Percentiles rank a stretch among this genome's conserved stretches.
Conservation (phyloP, 2,797 vertebrate genomes). For the Gymnoscopelus braueri region DNA sequence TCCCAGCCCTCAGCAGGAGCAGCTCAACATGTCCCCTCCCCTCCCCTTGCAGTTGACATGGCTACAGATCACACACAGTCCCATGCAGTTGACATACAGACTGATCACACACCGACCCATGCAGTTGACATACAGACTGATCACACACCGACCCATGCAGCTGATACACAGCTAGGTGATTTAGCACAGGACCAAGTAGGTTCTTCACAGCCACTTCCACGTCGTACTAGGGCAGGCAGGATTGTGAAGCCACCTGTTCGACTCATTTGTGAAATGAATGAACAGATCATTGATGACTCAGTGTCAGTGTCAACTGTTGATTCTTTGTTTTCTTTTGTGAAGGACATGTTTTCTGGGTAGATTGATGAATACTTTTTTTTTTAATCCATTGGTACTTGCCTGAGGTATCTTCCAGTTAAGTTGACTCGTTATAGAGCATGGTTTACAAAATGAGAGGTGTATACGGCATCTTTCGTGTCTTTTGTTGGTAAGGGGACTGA, state of each 20-base stretch:
- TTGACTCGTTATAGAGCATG: background rate
- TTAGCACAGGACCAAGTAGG: conserved; percentile 1
- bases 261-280: conserved; percentile 34
- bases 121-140: too few relatives aligned
- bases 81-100: too few relatives aligned
- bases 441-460: background rate
- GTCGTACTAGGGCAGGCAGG: conserved; percentile 18
- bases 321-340: conserved; percentile 22
- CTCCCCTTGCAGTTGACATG: too few relatives aligned
- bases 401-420: background rate
- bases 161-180: background rate
- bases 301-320: conserved; percentile 7
- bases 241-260: background rate
- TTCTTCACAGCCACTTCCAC: conserved; percentile 2
- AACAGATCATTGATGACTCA: conserved; percentile 22
- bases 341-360: conserved; percentile 23
- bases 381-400: background rate
- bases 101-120: too few relatives aligned
- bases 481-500: too few relatives aligned
- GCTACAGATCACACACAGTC: too few relatives aligned
- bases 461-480: too few relatives aligned
- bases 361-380: background rate
- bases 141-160: background rate
- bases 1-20: background rate
- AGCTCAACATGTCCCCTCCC: background rate